phyloP scores from a whole-genome alignment of 2,113 vertebrate genomes.

The Sapayoa aenigma region DNA sequence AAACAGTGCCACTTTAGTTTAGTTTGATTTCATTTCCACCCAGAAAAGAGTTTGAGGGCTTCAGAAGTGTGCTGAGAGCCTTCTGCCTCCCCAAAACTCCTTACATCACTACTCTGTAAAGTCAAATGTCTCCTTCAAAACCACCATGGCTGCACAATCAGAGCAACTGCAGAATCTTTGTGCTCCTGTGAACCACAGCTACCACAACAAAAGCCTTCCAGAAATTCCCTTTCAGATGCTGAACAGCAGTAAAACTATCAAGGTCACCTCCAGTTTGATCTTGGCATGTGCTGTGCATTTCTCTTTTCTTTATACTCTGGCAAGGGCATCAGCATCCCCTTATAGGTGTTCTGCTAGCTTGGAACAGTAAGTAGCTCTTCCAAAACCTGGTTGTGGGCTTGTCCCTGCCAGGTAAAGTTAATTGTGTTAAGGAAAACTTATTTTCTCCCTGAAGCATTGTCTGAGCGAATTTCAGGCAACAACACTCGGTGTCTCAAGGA shows the following conservation, averaged over 20 bases:
- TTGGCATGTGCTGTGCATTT: background rate
- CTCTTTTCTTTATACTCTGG: background rate
- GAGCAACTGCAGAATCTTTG: background rate
- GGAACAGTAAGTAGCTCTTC: background rate
- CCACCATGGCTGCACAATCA: background rate
- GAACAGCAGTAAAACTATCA: background rate
- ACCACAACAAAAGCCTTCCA: background rate
- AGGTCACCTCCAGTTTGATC: background rate
- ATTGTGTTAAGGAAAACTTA: background rate
- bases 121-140: background rate
- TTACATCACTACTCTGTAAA: background rate
- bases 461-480: background rate
- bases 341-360: background rate
- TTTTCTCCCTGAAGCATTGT: background rate
- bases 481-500: rapidly evolving
- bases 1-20: background rate
- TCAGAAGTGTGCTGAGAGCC: background rate
- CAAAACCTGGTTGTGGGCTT: background rate
- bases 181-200: background rate
- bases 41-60: background rate
- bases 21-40: constrained; percentile 10
- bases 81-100: background rate
- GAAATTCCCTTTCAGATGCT: background rate
- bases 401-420: background rate
- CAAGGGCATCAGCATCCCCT: background rate